These are phyloP conservation scores for Aurelia sp. DNA, from an alignment of 30 jellyfish, hydroid and myxozoan genomes.

Conservation along the genomic window DNA sequence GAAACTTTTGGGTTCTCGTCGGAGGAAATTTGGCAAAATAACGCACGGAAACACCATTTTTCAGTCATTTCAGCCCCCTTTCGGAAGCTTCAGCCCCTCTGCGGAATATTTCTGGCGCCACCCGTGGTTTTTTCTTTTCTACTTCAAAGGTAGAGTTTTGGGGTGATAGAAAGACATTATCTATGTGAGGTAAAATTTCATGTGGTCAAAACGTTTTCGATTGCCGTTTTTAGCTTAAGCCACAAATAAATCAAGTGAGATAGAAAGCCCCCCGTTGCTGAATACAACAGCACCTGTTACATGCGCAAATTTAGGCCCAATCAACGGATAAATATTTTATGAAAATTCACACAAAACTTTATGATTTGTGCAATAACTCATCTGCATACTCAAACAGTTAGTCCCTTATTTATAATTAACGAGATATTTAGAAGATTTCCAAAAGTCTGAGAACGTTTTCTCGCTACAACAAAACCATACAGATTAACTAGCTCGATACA, in stretches of 20 bases:
- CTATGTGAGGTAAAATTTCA: too few species aligned
- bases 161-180: too few species aligned
- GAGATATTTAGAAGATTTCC: constrained; percentile 12
- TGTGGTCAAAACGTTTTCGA: too few species aligned
- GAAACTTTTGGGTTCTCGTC: too few species aligned
- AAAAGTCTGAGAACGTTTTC: constrained; percentile 22
- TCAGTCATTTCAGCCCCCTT: too few species aligned
- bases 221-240: background rate
- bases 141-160: too few species aligned
- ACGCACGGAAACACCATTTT: too few species aligned
- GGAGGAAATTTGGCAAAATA: too few species aligned
- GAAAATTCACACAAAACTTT: constrained; percentile 11
- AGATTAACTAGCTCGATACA: too few species aligned
- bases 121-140: too few species aligned
- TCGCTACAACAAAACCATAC: background rate
- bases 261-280: background rate
- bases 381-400: constrained; percentile 32
- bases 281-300: constrained; percentile 38
- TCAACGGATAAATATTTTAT: constrained; percentile 19
- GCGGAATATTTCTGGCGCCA: too few species aligned
- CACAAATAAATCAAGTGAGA: background rate
- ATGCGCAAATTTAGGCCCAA: constrained; percentile 4
- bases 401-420: constrained; percentile 42
- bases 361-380: constrained; percentile 32
- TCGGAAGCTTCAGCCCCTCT: too few species aligned